These are phyloP conservation scores for Cebidichthys violaceus DNA, from an alignment of 2,113 vertebrate species.

Conservation along the genomic window DNA sequence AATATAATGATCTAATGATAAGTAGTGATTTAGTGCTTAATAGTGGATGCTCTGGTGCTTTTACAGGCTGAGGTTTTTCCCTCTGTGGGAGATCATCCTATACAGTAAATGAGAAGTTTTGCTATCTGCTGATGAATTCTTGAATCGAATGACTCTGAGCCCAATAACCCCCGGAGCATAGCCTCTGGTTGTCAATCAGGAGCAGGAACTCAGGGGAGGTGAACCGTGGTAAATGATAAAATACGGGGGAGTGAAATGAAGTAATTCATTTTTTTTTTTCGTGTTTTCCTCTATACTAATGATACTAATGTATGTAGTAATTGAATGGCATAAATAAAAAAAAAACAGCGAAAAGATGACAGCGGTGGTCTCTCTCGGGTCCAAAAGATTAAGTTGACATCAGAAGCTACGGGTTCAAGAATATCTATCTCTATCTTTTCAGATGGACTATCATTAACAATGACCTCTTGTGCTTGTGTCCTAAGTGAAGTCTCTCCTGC, in stretches of 20 bases:
- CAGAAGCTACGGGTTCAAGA: background rate
- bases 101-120: conserved; percentile 29
- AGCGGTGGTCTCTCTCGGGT: too few relatives aligned
- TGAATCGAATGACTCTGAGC: conserved; percentile 23
- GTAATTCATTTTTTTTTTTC: background rate
- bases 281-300: background rate
- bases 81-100: conserved; percentile 15
- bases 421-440: background rate
- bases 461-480: background rate
- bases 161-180: background rate
- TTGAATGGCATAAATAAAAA: background rate
- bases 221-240: background rate
- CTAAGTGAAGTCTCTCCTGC: background rate
- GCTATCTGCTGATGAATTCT: conserved; percentile 25
- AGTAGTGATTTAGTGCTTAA: background rate
- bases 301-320: background rate
- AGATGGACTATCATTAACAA: background rate
- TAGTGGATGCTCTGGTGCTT: background rate
- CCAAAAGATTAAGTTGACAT: background rate
- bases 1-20: conserved; percentile 9
- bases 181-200: conserved; percentile 37
- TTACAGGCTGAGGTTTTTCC: background rate
- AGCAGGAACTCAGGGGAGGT: conserved; percentile 11
- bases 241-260: background rate
- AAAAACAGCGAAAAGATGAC: background rate